Base-by-base conservation (phyloP, 2,888 invertebrate genomes). In the Trilocha varians region DNA sequence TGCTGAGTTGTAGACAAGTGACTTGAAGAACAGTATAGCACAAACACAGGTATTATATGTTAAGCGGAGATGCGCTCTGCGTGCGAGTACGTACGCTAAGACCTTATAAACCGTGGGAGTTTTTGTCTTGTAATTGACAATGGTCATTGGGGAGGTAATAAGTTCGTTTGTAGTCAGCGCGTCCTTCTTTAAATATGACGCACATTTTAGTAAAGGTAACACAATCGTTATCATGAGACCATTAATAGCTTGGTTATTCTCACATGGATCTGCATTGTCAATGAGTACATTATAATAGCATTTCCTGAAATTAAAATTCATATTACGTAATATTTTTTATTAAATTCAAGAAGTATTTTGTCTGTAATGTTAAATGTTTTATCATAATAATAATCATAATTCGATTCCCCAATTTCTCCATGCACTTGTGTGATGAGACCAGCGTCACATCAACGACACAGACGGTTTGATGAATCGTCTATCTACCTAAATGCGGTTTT, bases 31-130 rank as follows among this genome's bases (percentile, higher is more conserved):
- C 48, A 56, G 59, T 65, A 62, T 61, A 59, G 51, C 70, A 70
- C 70, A 49, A 46, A 53, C 75, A 70, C 78, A 57, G 55, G 65
- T 62, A 55, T 54, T 59, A 59, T 56, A 63, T 59, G 55, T 61
- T 60, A 63, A 63, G 63, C 58, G 68, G 70, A 74, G 83, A 80
- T 79, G 80, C 75, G 75, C 77, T 82, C 78, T 83, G 82, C 62
- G 76, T 68, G 64, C 57, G 64, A 65, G 59, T 65, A 66, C 69
- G 64, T 68, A 65, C 71, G 65, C 59, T 52, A 71, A 63, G 62
- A 73, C 78, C 76, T 82, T 85, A 82, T 84, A 85, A 78, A 72
- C 80, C 80, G 83, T 83, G 84, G 74, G 83, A 84, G 70, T 79
- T 84, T 82, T 83, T 80, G 79, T 78, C 71, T 75, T 72, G 61